Conservation (phyloP, 2,888 invertebrate genomes). For the Macrosiphum euphorbiae region DNA sequence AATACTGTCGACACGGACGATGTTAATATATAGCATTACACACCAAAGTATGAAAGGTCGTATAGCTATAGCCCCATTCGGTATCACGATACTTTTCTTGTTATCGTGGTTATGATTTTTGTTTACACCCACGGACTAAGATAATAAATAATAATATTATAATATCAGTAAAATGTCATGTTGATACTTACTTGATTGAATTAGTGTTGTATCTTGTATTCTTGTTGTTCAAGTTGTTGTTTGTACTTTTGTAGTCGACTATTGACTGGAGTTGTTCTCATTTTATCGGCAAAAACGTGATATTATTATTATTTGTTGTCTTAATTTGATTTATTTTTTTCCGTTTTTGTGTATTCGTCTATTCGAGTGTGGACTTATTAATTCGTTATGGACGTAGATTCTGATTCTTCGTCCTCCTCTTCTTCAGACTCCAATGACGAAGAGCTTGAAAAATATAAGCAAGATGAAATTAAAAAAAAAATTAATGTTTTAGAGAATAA, state of each 20-base stretch:
- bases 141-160: background rate
- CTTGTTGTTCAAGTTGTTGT: too few relatives aligned
- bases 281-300: background rate
- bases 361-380: background rate
- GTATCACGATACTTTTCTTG: background rate
- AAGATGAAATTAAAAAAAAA: constrained; percentile 60
- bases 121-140: background rate
- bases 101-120: background rate
- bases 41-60: background rate
- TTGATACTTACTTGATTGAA: background rate
- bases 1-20: background rate
- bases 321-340: constrained; percentile 17
- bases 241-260: too few relatives aligned
- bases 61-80: background rate
- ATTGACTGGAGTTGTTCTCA: background rate
- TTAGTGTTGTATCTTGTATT: too few relatives aligned
- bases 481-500: constrained; percentile 57
- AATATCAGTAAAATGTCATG: background rate
- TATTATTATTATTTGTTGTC: background rate
- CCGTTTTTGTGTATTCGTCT: background rate
- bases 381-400: constrained; percentile 47
- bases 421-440: constrained; percentile 47
- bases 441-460: constrained; percentile 55
- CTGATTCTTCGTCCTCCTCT: constrained; percentile 45
- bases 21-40: background rate